These are phyloP conservation scores for Parotia lawesii DNA, from an alignment of 2,113 vertebrate species.

Conservation along the genomic window DNA sequence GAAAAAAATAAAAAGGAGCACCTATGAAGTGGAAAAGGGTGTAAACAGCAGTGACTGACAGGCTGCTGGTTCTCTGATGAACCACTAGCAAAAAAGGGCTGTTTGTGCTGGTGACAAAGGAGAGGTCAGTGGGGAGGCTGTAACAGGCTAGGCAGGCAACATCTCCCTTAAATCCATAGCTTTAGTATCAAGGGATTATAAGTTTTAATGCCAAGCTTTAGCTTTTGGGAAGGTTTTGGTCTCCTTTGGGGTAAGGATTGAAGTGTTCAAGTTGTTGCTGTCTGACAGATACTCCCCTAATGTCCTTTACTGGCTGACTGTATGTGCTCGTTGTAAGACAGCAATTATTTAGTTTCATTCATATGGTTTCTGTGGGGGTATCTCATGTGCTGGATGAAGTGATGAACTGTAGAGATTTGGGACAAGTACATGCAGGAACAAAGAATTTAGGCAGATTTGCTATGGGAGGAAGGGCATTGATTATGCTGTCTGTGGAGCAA, in stretches of 20 bases:
- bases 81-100: neutral
- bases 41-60: conserved; percentile 4
- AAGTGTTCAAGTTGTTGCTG: neutral
- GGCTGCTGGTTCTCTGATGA: neutral
- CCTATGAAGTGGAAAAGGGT: neutral
- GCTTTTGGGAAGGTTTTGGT: neutral
- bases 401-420: neutral
- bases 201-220: neutral
- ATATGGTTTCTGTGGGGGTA: neutral
- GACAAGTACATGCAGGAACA: neutral
- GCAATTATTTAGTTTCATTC: neutral
- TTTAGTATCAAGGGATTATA: neutral
- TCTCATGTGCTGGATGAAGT: neutral
- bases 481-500: neutral
- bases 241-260: neutral
- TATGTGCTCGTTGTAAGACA: neutral
- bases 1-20: neutral
- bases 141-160: neutral
- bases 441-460: neutral
- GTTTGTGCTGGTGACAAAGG: conserved; percentile 4
- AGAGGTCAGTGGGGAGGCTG: neutral
- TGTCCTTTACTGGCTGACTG: neutral
- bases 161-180: neutral
- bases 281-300: neutral
- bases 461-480: neutral